Evolutionary conservation across 2,113 vertebrate species (phyloP).

Genomic region (Leucopsar rothschildi): DNA sequence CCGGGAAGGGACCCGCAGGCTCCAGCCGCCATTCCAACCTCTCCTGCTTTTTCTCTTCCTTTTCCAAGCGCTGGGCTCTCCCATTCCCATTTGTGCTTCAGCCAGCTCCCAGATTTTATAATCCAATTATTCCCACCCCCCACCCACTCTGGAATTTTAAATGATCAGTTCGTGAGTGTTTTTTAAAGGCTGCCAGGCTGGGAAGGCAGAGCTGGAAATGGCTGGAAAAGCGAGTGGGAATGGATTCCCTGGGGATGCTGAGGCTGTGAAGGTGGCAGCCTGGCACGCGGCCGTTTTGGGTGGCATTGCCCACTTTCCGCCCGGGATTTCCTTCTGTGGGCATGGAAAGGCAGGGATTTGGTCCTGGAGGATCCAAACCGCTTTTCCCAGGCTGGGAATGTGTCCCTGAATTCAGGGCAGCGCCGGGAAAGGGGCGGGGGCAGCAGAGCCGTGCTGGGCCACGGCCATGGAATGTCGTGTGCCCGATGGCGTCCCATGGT

Average conservation of each 20-base stretch:
- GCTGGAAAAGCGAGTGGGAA: fast-evolving
- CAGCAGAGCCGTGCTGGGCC: too few species aligned
- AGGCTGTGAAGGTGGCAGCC: not conserved
- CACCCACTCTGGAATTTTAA: fast-evolving
- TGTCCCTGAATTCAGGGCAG: too few species aligned
- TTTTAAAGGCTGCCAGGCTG: not conserved
- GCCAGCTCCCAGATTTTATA: not conserved
- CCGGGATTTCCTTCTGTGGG: too few species aligned
- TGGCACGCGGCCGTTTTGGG: not conserved
- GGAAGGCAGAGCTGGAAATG: too few species aligned
- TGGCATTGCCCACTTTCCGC: too few species aligned
- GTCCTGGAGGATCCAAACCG: too few species aligned
- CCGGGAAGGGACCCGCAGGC: not conserved
- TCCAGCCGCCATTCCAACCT: not conserved
- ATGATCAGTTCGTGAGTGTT: not conserved
- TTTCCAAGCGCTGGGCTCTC: not conserved
- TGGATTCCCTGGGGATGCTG: not conserved
- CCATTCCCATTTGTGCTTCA: not conserved
- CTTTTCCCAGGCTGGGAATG: too few species aligned
- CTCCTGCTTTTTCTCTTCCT: not conserved
- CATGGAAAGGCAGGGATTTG: too few species aligned
- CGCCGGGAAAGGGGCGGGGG: too few species aligned
- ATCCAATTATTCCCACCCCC: not conserved
- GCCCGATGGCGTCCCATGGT: too few species aligned
- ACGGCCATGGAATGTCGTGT: too few species aligned